Evolutionary conservation across 1,140 invertebrate genomes (phyloP), one percentile per base, ranked within the genome.

Genomic region (Alviniconcha marisindica): DNA sequence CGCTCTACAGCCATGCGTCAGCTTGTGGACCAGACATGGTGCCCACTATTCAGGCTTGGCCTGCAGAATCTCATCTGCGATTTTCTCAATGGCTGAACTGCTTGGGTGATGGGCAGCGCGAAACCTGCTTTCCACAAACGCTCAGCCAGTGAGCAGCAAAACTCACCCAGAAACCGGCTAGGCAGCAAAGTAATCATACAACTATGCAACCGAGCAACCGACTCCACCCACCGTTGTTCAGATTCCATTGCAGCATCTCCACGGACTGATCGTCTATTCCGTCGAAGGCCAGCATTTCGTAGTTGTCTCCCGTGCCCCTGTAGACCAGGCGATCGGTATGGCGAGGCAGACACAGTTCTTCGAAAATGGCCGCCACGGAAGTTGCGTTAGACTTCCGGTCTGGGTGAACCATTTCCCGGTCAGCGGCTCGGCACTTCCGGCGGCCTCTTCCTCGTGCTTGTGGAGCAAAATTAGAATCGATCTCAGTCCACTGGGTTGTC

Each of bases 271-370:
- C 44, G 18, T 48, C 31, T 1, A 74, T 14, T 1, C 12, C 14
- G 38, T 82, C 71, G n/a, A 82, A 82, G 36, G 44, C 80, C 33
- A 82, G 51, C 28, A 74, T 48, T 2, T 73, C 71, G 33, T 1
- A 44, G 71, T 54, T 33, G 14, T 31, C 44, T n/a, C 42, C 48
- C 24, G 2, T 12, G 0, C 24, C 63, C 33, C 63, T n/a, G 51
- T 82, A 82, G 21, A 82, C 71, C 28, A 82, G 3, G 7, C 80
- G 69, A 24, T 74, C 80, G 18, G 66, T 73, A 10, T 44, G 42
- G 15, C 71, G 42, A 7, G 80, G 66, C 24, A 82, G 80, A 54
- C 80, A 82, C 33, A 74, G 63, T 18, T 54, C 66, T 15, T 5
- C 4, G 2, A 73, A 73, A 15, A 74, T 82, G 44, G 28, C 80